phyloP scores from a whole-genome alignment of 2,888 invertebrate species.

The Cantharis rufa region DNA sequence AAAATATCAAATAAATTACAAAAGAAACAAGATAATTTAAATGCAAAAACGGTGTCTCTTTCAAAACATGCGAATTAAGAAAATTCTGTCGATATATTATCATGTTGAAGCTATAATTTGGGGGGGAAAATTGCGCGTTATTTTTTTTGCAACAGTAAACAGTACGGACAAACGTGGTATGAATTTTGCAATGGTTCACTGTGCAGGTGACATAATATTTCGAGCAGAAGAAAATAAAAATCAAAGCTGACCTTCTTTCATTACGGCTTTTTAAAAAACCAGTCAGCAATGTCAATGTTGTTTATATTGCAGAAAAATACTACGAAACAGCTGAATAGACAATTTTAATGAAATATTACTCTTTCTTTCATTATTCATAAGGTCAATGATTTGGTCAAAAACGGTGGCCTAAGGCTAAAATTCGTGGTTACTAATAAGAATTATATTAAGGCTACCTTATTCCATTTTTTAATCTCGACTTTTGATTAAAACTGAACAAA shows the following conservation, averaged over 20 bases:
- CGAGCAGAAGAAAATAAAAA: not conserved
- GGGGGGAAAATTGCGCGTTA: not conserved
- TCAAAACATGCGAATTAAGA: not conserved
- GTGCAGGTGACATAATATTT: not conserved
- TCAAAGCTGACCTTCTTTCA: not conserved
- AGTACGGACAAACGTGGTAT: too few relatives aligned
- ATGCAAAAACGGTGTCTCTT: not conserved
- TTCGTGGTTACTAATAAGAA: not conserved
- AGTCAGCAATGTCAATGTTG: not conserved
- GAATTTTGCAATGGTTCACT: not conserved
- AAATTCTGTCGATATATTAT: not conserved
- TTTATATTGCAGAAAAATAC: not conserved
- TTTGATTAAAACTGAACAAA: not conserved
- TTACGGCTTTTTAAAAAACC: not conserved
- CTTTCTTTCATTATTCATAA: not conserved
- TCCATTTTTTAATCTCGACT: not conserved
- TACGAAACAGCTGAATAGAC: not conserved
- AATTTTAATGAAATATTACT: not conserved
- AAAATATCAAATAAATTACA: not conserved
- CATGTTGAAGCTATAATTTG: not conserved
- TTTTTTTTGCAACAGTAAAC: not conserved
- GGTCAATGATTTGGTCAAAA: conserved; percentile 1
- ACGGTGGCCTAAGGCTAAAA: not conserved
- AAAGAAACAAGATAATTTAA: conserved; percentile 1
- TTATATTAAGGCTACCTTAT: not conserved